These are phyloP conservation scores for Denticeps clupeoides DNA, from an alignment of 2,797 vertebrate species.

Conservation along the genomic window DNA sequence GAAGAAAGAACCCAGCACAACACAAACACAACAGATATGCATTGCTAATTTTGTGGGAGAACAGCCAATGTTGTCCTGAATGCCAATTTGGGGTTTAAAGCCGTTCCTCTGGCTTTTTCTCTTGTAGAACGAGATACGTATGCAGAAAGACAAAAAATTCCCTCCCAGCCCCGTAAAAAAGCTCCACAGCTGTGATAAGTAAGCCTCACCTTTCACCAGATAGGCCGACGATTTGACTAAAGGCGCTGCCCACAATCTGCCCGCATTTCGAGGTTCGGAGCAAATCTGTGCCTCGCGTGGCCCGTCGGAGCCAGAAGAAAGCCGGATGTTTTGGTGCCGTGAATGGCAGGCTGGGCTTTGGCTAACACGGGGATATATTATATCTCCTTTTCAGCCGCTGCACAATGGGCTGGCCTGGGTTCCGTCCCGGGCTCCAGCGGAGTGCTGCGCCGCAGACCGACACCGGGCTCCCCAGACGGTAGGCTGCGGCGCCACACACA, in stretches of 20 bases:
- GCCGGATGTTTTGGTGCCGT: slow-evolving; percentile 35
- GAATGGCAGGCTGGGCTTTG: slow-evolving; percentile 44
- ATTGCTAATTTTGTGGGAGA: slow-evolving; percentile 33
- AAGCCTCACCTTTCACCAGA: slow-evolving; percentile 14
- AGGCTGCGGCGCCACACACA: slow-evolving; percentile 42
- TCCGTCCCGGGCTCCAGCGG: slow-evolving; percentile 39
- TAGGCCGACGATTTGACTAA: slow-evolving; percentile 37
- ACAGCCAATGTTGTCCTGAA: slow-evolving; percentile 45
- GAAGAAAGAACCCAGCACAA: neutral
- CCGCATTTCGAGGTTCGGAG: slow-evolving; percentile 40
- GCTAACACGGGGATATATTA: slow-evolving; percentile 50
- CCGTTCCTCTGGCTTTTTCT: slow-evolving; percentile 22
- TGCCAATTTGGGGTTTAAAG: slow-evolving; percentile 41
- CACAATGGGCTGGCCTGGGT: slow-evolving; percentile 54
- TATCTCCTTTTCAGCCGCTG: slow-evolving; percentile 48
- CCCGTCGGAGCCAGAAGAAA: slow-evolving; percentile 36
- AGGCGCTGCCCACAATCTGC: slow-evolving; percentile 36
- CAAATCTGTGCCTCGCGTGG: slow-evolving; percentile 29
- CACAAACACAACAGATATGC: slow-evolving; percentile 23
- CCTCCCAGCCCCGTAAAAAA: slow-evolving; percentile 8
- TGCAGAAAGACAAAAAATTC: slow-evolving; percentile 38
- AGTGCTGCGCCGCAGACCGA: slow-evolving; percentile 29
- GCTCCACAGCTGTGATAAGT: slow-evolving; percentile 33
- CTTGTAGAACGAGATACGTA: slow-evolving; percentile 33
- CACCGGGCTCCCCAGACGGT: slow-evolving; percentile 31